Percentiles rank a stretch among this genome's conserved stretches.
Evolutionary conservation across 2,888 invertebrate species (phyloP).

Genomic region (Drosophila borealis): DNA sequence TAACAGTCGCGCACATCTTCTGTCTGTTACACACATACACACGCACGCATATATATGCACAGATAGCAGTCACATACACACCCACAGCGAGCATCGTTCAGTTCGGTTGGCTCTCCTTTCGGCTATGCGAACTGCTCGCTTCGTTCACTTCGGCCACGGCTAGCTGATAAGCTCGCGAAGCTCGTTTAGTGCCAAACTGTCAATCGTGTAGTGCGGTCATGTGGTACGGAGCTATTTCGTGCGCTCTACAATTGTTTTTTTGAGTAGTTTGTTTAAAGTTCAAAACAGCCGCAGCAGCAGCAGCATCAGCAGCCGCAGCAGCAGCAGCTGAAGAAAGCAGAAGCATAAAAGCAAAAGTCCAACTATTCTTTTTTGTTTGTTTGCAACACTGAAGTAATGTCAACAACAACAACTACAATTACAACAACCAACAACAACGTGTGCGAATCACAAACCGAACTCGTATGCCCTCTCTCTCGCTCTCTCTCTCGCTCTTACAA

Average conservation of each 20-base stretch:
- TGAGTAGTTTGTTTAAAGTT: constrained; percentile 63
- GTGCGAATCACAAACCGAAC: constrained; percentile 39
- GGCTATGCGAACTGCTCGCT: constrained; percentile 19
- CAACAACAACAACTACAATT: constrained; percentile 19
- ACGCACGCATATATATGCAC: constrained; percentile 1
- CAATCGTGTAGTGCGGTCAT: constrained; percentile 83
- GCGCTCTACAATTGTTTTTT: constrained; percentile 69
- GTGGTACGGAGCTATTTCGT: constrained; percentile 70
- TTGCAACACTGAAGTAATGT: constrained; percentile 16
- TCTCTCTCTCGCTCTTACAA: constrained; percentile 1
- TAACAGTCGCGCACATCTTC: constrained; percentile 53
- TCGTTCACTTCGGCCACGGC: constrained; percentile 19
- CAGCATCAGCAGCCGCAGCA: constrained; percentile 14
- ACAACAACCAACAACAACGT: constrained; percentile 22
- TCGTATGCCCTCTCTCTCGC: constrained; percentile 12
- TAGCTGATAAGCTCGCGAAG: constrained; percentile 53
- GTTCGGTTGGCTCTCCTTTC: constrained; percentile 32
- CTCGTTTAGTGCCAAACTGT: constrained; percentile 83
- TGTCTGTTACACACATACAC: constrained; percentile 21
- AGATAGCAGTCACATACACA: constrained; percentile 9
- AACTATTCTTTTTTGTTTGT: constrained; percentile 35
- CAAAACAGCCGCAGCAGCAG: constrained; percentile 37
- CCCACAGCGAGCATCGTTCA: constrained; percentile 24
- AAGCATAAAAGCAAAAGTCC: constrained; percentile 41
- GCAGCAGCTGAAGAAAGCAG: constrained; percentile 30